phyloP scores from a whole-genome alignment of 2,797 vertebrate genomes.

The Rhinophrynus dorsalis region DNA sequence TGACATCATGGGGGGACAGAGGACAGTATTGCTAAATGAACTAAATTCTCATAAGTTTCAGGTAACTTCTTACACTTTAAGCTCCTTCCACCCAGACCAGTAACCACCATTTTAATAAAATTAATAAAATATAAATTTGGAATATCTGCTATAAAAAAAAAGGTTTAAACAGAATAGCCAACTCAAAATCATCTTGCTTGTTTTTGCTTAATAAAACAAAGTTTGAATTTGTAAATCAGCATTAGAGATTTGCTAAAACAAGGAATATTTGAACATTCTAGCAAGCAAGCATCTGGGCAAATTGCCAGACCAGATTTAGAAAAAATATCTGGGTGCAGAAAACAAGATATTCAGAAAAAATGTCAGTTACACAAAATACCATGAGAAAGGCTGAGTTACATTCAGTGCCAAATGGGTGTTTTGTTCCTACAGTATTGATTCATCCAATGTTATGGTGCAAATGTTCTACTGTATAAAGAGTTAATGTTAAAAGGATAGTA shows the following conservation, averaged over 20 bases:
- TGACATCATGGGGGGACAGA: no score
- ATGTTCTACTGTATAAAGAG: no score
- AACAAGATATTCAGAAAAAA: not conserved
- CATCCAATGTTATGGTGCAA: not conserved
- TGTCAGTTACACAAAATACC: not conserved
- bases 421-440: not conserved
- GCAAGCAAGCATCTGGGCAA: not conserved
- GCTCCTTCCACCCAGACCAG: no score
- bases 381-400: not conserved
- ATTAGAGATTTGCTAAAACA: not conserved
- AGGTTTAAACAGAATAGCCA: not conserved
- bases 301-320: slow-evolving; percentile 1
- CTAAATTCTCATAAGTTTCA: no score
- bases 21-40: no score
- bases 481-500: no score
- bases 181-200: not conserved
- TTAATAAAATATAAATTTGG: not conserved
- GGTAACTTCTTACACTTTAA: no score
- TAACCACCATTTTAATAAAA: not conserved
- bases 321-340: slow-evolving; percentile 1
- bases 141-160: not conserved
- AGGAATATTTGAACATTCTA: not conserved
- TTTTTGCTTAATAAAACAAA: slow-evolving; percentile 7
- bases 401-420: not conserved
- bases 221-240: not conserved